Conservation (phyloP, 2,888 invertebrate genomes). For the Melanostoma scalare region DNA sequence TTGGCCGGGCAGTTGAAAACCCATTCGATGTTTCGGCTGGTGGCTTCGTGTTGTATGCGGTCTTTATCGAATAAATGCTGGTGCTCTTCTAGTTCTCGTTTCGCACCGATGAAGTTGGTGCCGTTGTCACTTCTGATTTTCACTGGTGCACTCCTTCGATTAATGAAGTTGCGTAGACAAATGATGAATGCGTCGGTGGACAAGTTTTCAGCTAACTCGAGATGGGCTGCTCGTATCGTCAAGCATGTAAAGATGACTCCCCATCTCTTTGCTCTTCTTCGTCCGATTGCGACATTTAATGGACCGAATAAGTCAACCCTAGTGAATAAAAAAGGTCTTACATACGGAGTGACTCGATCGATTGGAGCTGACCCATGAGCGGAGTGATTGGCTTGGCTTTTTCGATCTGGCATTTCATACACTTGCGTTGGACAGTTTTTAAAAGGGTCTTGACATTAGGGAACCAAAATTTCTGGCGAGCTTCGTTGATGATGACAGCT, state of each 20-base stretch:
- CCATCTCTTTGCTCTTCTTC: conserved; percentile 51
- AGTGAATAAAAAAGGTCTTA: neutral
- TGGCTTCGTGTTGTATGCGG: too few species aligned
- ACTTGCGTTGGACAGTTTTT: too few species aligned
- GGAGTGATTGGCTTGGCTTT: neutral
- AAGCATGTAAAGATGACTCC: conserved; percentile 46
- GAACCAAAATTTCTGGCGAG: too few species aligned
- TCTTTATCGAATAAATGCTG: conserved; percentile 9
- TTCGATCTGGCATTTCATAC: neutral
- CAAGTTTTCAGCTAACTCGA: conserved; percentile 57
- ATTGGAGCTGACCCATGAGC: neutral
- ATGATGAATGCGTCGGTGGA: conserved; percentile 41
- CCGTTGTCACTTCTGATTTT: conserved; percentile 62
- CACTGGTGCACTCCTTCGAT: conserved; percentile 46
- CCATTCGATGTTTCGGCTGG: conserved; percentile 27
- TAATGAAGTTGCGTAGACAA: conserved; percentile 54
- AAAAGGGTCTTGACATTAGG: too few species aligned
- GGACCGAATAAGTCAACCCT: neutral
- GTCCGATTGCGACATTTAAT: conserved; percentile 24
- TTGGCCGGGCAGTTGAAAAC: conserved; percentile 51
- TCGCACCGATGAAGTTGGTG: conserved; percentile 63
- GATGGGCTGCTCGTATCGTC: conserved; percentile 48
- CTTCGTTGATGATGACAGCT: too few species aligned
- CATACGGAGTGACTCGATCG: neutral
- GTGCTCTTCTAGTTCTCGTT: conserved; percentile 31